These are phyloP conservation scores for Struthidea cinerea DNA, from an alignment of 2,113 vertebrate genomes.

Conservation along the genomic window DNA sequence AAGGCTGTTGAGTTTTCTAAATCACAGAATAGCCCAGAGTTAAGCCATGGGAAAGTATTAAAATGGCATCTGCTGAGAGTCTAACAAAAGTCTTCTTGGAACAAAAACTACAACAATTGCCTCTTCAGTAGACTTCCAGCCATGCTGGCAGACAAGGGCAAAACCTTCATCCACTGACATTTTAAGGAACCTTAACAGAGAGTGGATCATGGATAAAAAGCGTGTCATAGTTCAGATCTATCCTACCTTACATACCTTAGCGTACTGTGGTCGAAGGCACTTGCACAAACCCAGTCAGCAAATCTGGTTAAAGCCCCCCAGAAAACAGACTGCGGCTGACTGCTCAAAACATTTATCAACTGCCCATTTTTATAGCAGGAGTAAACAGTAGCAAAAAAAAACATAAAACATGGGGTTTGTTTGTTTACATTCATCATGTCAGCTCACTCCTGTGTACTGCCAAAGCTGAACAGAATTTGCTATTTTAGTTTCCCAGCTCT, in stretches of 20 bases:
- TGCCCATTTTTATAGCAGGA: background rate
- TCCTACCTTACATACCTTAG: background rate
- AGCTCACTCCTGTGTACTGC: background rate
- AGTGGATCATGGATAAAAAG: background rate
- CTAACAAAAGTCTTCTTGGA: background rate
- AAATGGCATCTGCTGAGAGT: background rate
- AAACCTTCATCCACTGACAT: background rate
- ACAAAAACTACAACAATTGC: background rate
- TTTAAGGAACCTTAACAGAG: background rate
- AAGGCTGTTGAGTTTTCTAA: background rate
- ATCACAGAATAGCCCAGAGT: background rate
- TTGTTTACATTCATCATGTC: background rate
- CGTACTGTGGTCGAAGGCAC: background rate
- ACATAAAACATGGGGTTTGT: background rate
- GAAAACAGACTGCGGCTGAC: background rate
- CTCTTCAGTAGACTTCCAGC: background rate
- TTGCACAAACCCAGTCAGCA: background rate
- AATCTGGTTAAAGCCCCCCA: background rate
- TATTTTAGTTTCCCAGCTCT: background rate
- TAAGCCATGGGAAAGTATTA: background rate
- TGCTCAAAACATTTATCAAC: background rate
- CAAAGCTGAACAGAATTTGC: background rate
- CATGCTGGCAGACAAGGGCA: accelerated
- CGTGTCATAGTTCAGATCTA: background rate
- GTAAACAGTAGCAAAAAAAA: background rate